phyloP scores from a whole-genome alignment of 1,140 invertebrate species.

The Eumaeus atala region DNA sequence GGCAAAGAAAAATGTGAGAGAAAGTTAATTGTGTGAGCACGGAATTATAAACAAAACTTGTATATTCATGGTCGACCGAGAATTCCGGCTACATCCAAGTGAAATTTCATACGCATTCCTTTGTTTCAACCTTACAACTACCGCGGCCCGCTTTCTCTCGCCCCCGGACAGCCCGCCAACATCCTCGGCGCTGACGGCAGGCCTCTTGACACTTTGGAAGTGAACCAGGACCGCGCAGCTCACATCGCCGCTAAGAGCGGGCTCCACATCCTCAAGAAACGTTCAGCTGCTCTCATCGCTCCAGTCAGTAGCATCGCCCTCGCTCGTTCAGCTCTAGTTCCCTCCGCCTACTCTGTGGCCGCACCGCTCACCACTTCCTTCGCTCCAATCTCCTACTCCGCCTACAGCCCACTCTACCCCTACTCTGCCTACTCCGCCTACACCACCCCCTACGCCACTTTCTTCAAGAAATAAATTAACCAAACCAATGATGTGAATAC shows the following conservation, averaged over 20 bases:
- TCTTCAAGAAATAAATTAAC: no score
- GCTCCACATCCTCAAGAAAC: slow-evolving; percentile 30
- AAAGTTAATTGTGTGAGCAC: slow-evolving; percentile 23
- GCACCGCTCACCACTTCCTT: not conserved
- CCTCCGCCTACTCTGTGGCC: slow-evolving; percentile 11
- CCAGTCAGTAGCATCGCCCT: slow-evolving; percentile 12
- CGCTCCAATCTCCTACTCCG: slow-evolving; percentile 9
- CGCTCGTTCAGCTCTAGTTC: slow-evolving; percentile 20
- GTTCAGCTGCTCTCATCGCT: slow-evolving; percentile 19
- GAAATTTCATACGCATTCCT: slow-evolving; percentile 30
- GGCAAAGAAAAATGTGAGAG: no score
- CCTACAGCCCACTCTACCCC: slow-evolving; percentile 4
- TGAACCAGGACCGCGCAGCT: slow-evolving; percentile 59
- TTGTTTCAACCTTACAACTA: slow-evolving; percentile 29
- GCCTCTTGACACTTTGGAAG: slow-evolving; percentile 52
- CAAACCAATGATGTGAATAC: no score
- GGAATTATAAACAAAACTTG: slow-evolving; percentile 37
- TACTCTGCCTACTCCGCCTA: not conserved
- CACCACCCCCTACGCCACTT: no score
- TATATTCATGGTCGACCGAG: slow-evolving; percentile 44
- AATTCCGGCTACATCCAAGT: slow-evolving; percentile 38
- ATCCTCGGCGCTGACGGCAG: slow-evolving; percentile 39
- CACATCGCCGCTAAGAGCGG: slow-evolving; percentile 35
- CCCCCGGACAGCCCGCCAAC: slow-evolving; percentile 41
- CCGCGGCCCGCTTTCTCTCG: slow-evolving; percentile 23